These are phyloP conservation scores for Drosophila neonasuta DNA, from an alignment of 2,888 invertebrate species.

Conservation along the genomic window DNA sequence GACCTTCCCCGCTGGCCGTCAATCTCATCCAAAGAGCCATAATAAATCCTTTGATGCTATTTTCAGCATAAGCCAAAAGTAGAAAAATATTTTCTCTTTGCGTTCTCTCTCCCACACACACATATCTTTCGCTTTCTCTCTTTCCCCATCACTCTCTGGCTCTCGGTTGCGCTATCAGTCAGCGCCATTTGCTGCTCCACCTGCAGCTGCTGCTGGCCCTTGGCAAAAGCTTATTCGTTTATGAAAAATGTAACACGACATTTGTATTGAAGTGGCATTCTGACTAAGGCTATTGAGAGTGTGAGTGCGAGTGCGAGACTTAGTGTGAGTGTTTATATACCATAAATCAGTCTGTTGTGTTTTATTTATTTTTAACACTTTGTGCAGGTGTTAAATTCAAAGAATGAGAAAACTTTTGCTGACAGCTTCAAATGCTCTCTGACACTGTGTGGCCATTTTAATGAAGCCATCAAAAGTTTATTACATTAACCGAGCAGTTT, in stretches of 20 bases:
- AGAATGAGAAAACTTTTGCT: background rate
- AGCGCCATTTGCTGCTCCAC: slow-evolving; percentile 34
- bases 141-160: background rate
- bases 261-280: slow-evolving; percentile 43
- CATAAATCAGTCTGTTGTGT: slow-evolving; percentile 10
- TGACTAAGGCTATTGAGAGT: background rate
- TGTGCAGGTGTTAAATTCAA: background rate
- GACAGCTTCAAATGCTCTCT: slow-evolving; percentile 6
- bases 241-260: slow-evolving; percentile 60
- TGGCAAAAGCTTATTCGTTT: slow-evolving; percentile 59
- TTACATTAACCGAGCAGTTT: slow-evolving; percentile 3
- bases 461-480: slow-evolving; percentile 8
- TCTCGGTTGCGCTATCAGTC: slow-evolving; percentile 7
- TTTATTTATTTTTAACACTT: slow-evolving; percentile 15
- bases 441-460: slow-evolving; percentile 6
- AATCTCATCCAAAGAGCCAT: slow-evolving; percentile 49
- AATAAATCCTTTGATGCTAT: slow-evolving; percentile 77
- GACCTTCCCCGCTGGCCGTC: slow-evolving; percentile 22
- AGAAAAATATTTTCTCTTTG: slow-evolving; percentile 58
- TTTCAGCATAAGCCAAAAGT: slow-evolving; percentile 72
- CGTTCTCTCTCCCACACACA: background rate
- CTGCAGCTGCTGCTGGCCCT: slow-evolving; percentile 32
- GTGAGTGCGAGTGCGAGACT: slow-evolving; percentile 4
- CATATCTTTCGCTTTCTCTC: too few species aligned
- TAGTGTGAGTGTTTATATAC: background rate